Percentiles rank a stretch among this genome's conserved stretches.
These are phyloP conservation scores for Salvelinus sp. DNA, from an alignment of 2,113 vertebrate genomes.

Conservation along the genomic window DNA sequence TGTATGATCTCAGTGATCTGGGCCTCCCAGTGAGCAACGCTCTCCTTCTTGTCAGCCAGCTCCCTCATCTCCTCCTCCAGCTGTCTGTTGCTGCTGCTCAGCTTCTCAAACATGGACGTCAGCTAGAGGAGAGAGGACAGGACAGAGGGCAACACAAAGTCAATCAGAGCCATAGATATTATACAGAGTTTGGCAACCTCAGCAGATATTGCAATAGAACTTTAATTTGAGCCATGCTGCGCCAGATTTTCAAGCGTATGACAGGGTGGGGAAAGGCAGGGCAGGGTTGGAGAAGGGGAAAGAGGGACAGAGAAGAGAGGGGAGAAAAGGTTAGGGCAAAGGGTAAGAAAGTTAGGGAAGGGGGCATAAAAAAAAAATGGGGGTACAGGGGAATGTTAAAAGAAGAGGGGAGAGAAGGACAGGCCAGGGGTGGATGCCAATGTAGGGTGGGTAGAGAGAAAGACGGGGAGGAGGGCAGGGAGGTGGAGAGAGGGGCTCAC, in stretches of 20 bases:
- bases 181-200: too few relatives aligned
- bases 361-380: too few relatives aligned
- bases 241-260: constrained; percentile 33
- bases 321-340: too few relatives aligned
- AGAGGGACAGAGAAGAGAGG: background rate
- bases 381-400: too few relatives aligned
- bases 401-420: too few relatives aligned
- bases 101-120: constrained; percentile 81
- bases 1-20: constrained; percentile 99
- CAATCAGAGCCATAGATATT: too few relatives aligned
- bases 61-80: constrained; percentile 95
- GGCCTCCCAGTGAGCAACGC: constrained; percentile 96
- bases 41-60: constrained; percentile 95
- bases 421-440: too few relatives aligned
- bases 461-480: too few relatives aligned
- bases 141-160: background rate
- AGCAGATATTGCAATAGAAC: constrained; percentile 55
- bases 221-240: constrained; percentile 89
- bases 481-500: too few relatives aligned
- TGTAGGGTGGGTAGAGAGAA: too few relatives aligned
- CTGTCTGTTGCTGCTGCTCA: constrained; percentile 83
- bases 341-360: too few relatives aligned
- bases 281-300: constrained; percentile 73
- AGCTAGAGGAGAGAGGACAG: constrained; percentile 68
- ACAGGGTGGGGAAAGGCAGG: constrained; percentile 58